These are phyloP conservation scores for Lathronympha strigana DNA, from an alignment of 2,888 invertebrate species.

Conservation along the genomic window DNA sequence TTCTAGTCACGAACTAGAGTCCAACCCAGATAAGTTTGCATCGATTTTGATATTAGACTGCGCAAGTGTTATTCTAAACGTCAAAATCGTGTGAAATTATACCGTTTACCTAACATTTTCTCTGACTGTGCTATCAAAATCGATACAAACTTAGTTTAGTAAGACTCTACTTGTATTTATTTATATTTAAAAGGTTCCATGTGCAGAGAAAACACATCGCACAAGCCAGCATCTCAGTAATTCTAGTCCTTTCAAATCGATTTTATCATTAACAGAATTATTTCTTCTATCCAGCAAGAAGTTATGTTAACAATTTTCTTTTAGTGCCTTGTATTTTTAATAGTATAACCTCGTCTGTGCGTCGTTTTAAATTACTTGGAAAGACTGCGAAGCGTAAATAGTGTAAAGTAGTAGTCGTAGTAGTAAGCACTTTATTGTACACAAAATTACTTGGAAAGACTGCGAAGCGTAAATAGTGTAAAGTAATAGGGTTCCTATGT, in stretches of 20 bases:
- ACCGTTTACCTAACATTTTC: too few species aligned
- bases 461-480: conserved; percentile 12
- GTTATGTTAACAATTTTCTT: conserved; percentile 32
- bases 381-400: conserved; percentile 14
- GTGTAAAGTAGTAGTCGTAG: conserved; percentile 6
- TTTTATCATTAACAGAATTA: conserved; percentile 22
- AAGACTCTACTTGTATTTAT: not conserved
- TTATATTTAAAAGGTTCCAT: not conserved
- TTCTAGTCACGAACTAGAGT: too few species aligned
- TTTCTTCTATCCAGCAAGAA: conserved; percentile 20
- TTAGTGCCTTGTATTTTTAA: conserved; percentile 27
- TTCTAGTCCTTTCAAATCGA: conserved; percentile 19
- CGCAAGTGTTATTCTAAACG: too few species aligned
- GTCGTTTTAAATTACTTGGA: conserved; percentile 29
- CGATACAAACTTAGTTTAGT: too few species aligned
- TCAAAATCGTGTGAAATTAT: too few species aligned
- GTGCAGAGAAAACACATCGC: not conserved
- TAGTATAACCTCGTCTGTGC: conserved; percentile 25
- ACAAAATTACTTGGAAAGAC: conserved; percentile 30
- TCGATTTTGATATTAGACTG: too few species aligned
- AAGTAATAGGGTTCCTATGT: conserved; percentile 12
- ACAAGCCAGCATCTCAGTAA: conserved; percentile 1
- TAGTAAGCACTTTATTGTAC: too few species aligned
- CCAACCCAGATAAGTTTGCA: too few species aligned
- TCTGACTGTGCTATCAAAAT: too few species aligned